phyloP scores from a whole-genome alignment of 2,113 vertebrate genomes.

The Silurus asotus region DNA sequence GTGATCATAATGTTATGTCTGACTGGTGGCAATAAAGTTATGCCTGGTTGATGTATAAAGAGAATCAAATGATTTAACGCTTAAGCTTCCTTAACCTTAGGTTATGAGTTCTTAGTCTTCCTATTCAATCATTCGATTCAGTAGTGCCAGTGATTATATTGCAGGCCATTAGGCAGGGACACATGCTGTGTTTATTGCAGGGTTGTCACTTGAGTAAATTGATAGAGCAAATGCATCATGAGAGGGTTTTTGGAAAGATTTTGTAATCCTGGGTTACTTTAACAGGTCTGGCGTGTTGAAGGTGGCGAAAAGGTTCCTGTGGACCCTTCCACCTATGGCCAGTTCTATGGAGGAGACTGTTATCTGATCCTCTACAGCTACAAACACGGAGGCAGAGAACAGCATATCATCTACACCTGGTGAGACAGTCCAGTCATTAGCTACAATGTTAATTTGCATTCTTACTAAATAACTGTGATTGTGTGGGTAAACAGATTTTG shows the following conservation, averaged over 20 bases:
- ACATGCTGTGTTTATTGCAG: neutral
- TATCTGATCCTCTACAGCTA: slow-evolving; percentile 76
- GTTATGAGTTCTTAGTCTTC: neutral
- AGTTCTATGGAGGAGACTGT: slow-evolving; percentile 78
- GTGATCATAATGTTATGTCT: too few relatives aligned
- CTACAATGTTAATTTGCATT: neutral
- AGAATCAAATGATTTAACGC: neutral
- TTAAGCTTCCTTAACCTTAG: neutral
- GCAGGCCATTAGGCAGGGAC: neutral
- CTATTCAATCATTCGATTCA: neutral
- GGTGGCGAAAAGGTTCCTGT: slow-evolving; percentile 58
- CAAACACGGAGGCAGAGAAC: slow-evolving; percentile 47
- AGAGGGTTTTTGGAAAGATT: neutral
- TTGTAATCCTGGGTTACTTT: slow-evolving; percentile 32
- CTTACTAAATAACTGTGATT: neutral
- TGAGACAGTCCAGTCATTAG: slow-evolving; percentile 49
- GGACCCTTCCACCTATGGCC: slow-evolving; percentile 64
- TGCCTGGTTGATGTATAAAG: neutral
- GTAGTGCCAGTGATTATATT: neutral
- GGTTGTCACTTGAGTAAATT: neutral
- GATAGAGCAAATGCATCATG: neutral
- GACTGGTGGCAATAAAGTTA: too few relatives aligned
- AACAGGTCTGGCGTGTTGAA: slow-evolving; percentile 76
- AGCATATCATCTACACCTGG: slow-evolving; percentile 77
- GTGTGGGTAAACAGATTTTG: neutral